phyloP scores from a whole-genome alignment of 2,113 vertebrate species.

The Toxostoma redivivum region DNA sequence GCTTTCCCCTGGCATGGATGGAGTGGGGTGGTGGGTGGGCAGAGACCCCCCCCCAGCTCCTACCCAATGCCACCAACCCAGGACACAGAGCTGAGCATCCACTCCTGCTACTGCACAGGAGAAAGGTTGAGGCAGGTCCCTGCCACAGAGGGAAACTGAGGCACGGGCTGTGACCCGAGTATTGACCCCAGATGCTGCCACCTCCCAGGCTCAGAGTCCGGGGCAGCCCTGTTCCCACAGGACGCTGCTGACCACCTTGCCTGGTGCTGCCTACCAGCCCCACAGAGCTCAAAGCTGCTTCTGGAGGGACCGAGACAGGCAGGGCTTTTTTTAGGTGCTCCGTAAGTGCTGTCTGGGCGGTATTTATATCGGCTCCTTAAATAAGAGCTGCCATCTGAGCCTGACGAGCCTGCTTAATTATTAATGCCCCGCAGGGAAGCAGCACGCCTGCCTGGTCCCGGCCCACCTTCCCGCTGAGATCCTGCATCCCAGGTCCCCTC shows the following conservation, averaged over 20 bases:
- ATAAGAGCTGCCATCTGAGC: constrained; percentile 61
- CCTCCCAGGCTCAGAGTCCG: not conserved
- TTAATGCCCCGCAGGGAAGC: constrained; percentile 19
- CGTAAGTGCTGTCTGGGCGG: constrained; percentile 57
- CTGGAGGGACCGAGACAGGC: not conserved
- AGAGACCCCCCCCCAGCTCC: not conserved
- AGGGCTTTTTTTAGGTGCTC: constrained; percentile 48
- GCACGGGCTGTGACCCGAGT: accelerated
- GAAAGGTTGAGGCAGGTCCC: not conserved
- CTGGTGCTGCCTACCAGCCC: not conserved
- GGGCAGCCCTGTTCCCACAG: not conserved
- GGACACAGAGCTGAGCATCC: not conserved
- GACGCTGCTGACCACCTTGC: not conserved
- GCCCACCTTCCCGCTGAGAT: not conserved
- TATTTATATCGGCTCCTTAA: constrained; percentile 62
- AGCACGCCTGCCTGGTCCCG: not conserved
- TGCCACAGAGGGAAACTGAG: not conserved
- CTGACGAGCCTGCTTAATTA: constrained; percentile 59
- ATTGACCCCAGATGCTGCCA: not conserved
- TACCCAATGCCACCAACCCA: not conserved
- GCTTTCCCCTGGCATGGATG: not conserved
- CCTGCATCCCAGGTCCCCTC: not conserved
- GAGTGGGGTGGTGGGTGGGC: accelerated
- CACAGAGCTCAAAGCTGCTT: not conserved
- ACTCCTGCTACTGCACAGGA: not conserved